phyloP scores from a whole-genome alignment of 2,888 invertebrate species.

The Rhamphomyia laevipes region DNA sequence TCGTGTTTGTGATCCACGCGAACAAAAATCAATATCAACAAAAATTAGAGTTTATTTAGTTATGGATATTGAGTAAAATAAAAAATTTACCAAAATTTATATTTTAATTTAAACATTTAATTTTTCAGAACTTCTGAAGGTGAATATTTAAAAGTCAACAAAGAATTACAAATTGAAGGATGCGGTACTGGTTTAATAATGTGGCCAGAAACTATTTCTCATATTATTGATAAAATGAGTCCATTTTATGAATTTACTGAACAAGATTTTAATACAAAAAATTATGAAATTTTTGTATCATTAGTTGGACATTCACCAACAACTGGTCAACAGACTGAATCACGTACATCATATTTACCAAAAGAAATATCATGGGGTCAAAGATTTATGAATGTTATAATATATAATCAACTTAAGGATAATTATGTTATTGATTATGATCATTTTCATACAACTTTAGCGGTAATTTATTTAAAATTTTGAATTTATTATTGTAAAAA shows the following conservation, averaged over 20 bases:
- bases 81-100: not conserved
- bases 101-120: constrained; percentile 15
- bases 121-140: constrained; percentile 44
- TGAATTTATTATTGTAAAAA: too few species aligned
- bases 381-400: constrained; percentile 58
- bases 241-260: constrained; percentile 70
- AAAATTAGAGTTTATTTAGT: constrained; percentile 51
- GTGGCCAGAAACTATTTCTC: constrained; percentile 82
- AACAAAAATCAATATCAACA: constrained; percentile 69
- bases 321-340: constrained; percentile 61
- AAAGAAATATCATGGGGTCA: constrained; percentile 78
- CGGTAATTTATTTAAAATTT: constrained; percentile 16
- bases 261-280: constrained; percentile 54
- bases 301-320: constrained; percentile 71
- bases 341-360: constrained; percentile 65
- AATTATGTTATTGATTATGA: constrained; percentile 41
- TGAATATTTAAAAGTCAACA: constrained; percentile 61
- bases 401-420: constrained; percentile 43
- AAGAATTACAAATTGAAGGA: constrained; percentile 52
- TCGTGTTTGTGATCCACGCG: constrained; percentile 65
- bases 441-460: constrained; percentile 34
- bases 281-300: constrained; percentile 71
- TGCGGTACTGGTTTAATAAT: constrained; percentile 54
- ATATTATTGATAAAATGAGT: constrained; percentile 63
- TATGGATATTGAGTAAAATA: constrained; percentile 28